Conservation (phyloP, 2,113 vertebrate genomes). For the Octodon degus region DNA sequence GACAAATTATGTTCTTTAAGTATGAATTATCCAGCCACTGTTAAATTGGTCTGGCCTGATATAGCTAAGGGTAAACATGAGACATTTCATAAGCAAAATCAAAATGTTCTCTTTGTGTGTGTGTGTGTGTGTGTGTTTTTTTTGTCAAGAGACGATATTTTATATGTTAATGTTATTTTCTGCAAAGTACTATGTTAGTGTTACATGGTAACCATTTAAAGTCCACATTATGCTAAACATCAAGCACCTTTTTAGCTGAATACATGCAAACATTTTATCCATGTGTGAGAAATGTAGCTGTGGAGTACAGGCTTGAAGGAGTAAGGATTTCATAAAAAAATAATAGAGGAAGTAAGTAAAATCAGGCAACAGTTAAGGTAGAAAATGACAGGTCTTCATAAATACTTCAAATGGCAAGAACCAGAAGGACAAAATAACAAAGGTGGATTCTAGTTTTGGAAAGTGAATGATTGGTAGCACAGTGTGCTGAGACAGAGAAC, state of each 20-base stretch:
- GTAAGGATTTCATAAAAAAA: neutral
- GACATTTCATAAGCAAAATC: slow-evolving; percentile 9
- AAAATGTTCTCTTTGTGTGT: neutral
- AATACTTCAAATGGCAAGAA: neutral
- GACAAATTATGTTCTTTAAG: neutral
- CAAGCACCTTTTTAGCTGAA: slow-evolving; percentile 50
- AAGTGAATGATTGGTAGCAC: neutral
- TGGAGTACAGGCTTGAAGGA: neutral
- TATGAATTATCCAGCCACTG: neutral
- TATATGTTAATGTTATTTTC: slow-evolving; percentile 42
- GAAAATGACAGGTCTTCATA: neutral
- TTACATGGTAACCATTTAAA: neutral
- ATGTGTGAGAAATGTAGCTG: neutral
- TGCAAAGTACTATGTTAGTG: neutral
- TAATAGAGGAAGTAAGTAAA: neutral
- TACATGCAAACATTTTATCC: slow-evolving; percentile 63
- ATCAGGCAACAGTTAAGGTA: neutral
- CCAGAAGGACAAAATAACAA: neutral
- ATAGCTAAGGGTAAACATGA: neutral
- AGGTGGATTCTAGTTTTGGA: neutral
- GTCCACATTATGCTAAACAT: slow-evolving; percentile 18
- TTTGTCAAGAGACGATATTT: slow-evolving; percentile 38
- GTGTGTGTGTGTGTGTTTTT: too few relatives aligned
- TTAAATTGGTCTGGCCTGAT: neutral
- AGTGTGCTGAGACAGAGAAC: neutral